Base-by-base conservation (phyloP, 2,797 vertebrate species). In the Channa striata region DNA sequence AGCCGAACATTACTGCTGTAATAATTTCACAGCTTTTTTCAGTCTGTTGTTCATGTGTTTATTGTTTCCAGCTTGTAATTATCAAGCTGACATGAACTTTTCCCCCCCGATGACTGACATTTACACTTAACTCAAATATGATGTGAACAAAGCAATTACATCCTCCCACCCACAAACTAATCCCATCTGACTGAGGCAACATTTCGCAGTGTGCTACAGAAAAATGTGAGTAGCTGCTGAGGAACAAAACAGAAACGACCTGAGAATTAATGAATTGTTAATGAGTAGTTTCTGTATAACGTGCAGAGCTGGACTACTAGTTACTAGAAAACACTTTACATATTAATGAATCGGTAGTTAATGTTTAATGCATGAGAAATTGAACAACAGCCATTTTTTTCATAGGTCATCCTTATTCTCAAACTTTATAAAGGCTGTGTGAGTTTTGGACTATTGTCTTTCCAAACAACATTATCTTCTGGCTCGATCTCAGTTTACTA, bases 111-210 rank as follows among this genome's bases (percentile, higher is more conserved):
- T 23, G 8, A 4, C 30, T 66, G 67, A 57, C 37, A 61, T 67
- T 74, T 72, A 62, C 30, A 51, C 36, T n/a, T 13, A 36, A 50
- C 49, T 61, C 52, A 25, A 48, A 30, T 47, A 48, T 44, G 25
- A 54, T 42, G 25, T 60, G 23, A 73, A 42, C 1, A 9, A 65
- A 9, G 51, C n/a, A 21, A 47, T 44, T 11, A 30, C 57, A 42
- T 40, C 40, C 33, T 81, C 25, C 47, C 5, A 12, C 8, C 11
- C 46, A 16, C 39, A 14, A n/a, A n/a, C 9, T 49, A 13, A 59
- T 63, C 58, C 39, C 23, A 44, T 30, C 17, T 16, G 20, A 37
- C 17, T 16, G 40, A 42, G 16, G 16, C 16, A n/a, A 44, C 8
- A n/a, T n/a, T 44, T 44, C 43, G n/a, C n/a, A 44, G 10, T 10